Conservation (phyloP, 2,888 invertebrate genomes). For the Lochmaea crataegi region DNA sequence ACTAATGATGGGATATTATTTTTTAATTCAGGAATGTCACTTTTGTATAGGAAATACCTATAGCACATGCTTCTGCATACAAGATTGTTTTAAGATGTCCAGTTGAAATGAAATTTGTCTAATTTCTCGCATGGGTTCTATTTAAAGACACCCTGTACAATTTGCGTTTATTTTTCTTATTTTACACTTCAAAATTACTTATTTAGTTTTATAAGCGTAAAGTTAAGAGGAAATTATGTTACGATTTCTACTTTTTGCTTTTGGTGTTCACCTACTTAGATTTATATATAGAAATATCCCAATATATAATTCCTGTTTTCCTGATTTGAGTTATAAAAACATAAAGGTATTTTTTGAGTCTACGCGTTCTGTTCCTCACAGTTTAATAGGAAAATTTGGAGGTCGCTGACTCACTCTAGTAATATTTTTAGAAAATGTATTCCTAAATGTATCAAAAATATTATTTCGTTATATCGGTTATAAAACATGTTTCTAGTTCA, state of each 20-base stretch:
- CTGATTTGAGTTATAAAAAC: background rate
- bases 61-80: too few species aligned
- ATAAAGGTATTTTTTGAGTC: background rate
- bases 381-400: conserved; percentile 8
- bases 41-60: too few species aligned
- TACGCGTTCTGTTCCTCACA: background rate
- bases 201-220: background rate
- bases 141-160: too few species aligned
- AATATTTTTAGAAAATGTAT: conserved; percentile 16
- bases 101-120: too few species aligned
- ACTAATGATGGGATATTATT: too few species aligned
- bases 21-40: too few species aligned
- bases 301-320: background rate
- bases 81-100: too few species aligned
- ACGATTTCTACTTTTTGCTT: background rate
- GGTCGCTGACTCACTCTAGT: conserved; percentile 20
- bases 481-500: background rate
- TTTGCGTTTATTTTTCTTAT: too few species aligned
- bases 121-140: too few species aligned
- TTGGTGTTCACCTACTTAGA: background rate
- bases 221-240: background rate
- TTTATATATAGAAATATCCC: background rate
- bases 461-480: background rate
- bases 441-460: background rate
- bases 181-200: too few species aligned